Evolutionary conservation across 2,113 vertebrate species (phyloP).

Genomic region (Hippocampus abdominalis): DNA sequence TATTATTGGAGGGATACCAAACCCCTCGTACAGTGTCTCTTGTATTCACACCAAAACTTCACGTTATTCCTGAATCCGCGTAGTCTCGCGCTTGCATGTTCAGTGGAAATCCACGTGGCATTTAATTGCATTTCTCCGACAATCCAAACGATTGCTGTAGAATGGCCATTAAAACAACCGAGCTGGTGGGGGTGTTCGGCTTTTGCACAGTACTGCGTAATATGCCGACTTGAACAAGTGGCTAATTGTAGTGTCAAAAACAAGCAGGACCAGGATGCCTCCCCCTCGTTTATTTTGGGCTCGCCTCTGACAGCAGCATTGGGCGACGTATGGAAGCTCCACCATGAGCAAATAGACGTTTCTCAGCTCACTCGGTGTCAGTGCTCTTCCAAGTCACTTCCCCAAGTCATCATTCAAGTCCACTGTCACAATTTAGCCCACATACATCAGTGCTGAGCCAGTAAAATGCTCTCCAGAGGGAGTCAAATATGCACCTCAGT

Average conservation of each 20-base stretch:
- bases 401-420: conserved; percentile 60
- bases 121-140: too few relatives aligned
- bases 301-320: conserved; percentile 40
- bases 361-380: conserved; percentile 42
- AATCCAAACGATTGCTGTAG: too few relatives aligned
- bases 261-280: conserved; percentile 34
- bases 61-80: too few relatives aligned
- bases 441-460: conserved; percentile 50
- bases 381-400: conserved; percentile 57
- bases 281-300: conserved; percentile 40
- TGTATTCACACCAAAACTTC: too few relatives aligned
- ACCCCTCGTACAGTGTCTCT: too few relatives aligned
- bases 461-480: conserved; percentile 42
- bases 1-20: too few relatives aligned
- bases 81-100: too few relatives aligned
- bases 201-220: neutral
- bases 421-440: conserved; percentile 47
- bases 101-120: too few relatives aligned
- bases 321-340: conserved; percentile 29
- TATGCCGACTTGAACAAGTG: conserved; percentile 43
- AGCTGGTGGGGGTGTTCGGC: neutral
- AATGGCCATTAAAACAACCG: neutral
- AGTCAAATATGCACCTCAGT: conserved; percentile 58
- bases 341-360: conserved; percentile 50
- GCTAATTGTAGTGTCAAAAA: conserved; percentile 50